Conservation (phyloP, 1,140 invertebrate genomes). For the Vanessa tameamea region DNA sequence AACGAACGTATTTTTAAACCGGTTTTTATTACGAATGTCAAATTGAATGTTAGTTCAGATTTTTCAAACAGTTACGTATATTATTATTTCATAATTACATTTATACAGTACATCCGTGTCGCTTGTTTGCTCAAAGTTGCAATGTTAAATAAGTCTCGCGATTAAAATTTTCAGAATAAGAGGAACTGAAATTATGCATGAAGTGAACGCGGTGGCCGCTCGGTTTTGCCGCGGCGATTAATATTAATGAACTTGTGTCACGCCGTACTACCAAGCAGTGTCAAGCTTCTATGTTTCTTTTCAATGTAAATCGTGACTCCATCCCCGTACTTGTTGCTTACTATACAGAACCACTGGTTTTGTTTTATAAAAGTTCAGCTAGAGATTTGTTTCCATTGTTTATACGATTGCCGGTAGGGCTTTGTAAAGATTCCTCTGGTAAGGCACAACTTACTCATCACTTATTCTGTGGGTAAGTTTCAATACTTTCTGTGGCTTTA, state of each 20-base stretch:
- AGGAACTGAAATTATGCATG: constrained; percentile 68
- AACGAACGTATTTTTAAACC: too few relatives aligned
- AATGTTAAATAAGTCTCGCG: constrained; percentile 52
- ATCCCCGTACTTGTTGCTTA: constrained; percentile 67
- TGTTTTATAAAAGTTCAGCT: constrained; percentile 3
- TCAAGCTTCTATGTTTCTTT: constrained; percentile 64
- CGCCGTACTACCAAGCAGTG: constrained; percentile 52
- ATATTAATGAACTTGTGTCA: constrained; percentile 75
- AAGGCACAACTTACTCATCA: too few relatives aligned
- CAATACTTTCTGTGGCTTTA: too few relatives aligned
- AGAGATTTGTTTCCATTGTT: constrained; percentile 1
- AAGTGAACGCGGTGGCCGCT: constrained; percentile 63
- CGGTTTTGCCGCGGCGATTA: constrained; percentile 59
- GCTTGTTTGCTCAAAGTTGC: constrained; percentile 43
- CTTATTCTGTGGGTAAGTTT: too few relatives aligned
- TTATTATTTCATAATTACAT: neutral
- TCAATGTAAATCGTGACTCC: constrained; percentile 66
- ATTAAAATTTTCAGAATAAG: constrained; percentile 64
- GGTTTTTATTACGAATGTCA: too few relatives aligned
- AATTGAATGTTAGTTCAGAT: too few relatives aligned
- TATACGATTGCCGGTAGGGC: neutral
- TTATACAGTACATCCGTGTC: too few relatives aligned
- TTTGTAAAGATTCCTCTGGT: too few relatives aligned
- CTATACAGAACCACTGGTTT: constrained; percentile 34
- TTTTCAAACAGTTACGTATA: too few relatives aligned